phyloP scores from a whole-genome alignment of 92 coral and sea anemone species.

The Zoanthus sociatus region DNA sequence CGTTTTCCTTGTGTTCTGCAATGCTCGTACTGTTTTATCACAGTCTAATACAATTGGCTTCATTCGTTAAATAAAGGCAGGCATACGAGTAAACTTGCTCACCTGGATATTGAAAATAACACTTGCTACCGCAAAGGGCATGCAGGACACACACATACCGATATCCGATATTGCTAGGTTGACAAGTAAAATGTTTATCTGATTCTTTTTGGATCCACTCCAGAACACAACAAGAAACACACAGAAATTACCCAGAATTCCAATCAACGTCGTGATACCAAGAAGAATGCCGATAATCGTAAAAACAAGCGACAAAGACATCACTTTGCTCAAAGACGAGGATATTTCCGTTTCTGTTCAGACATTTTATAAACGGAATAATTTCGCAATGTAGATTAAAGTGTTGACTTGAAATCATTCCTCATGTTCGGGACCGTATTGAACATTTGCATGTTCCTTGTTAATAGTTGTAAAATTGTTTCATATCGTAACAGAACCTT shows the following conservation, averaged over 20 bases:
- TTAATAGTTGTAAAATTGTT: background rate
- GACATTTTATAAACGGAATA: background rate
- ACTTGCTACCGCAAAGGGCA: slow-evolving; percentile 96
- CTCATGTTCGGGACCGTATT: background rate
- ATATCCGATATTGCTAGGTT: slow-evolving; percentile 93
- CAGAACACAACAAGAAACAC: slow-evolving; percentile 93
- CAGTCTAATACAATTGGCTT: background rate
- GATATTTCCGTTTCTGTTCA: background rate
- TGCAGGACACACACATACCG: slow-evolving; percentile 97
- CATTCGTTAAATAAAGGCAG: background rate
- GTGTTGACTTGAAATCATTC: background rate
- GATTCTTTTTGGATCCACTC: slow-evolving; percentile 88
- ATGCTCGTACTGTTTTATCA: too few relatives aligned
- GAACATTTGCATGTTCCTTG: background rate
- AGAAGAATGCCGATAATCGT: slow-evolving; percentile 82
- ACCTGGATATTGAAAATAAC: slow-evolving; percentile 78
- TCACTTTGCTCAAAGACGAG: background rate
- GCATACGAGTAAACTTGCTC: background rate
- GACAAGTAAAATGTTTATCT: slow-evolving; percentile 82
- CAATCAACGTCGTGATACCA: slow-evolving; percentile 86
- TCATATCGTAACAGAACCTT: background rate
- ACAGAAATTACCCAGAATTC: slow-evolving; percentile 90
- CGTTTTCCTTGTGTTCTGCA: too few relatives aligned
- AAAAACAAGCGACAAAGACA: slow-evolving; percentile 73
- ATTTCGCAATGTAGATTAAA: background rate